A percentile compares a stretch with the other conserved stretches of the same genome.
Evolutionary conservation across 2,113 vertebrate genomes (phyloP).

Genomic region (Scatophagus argus): DNA sequence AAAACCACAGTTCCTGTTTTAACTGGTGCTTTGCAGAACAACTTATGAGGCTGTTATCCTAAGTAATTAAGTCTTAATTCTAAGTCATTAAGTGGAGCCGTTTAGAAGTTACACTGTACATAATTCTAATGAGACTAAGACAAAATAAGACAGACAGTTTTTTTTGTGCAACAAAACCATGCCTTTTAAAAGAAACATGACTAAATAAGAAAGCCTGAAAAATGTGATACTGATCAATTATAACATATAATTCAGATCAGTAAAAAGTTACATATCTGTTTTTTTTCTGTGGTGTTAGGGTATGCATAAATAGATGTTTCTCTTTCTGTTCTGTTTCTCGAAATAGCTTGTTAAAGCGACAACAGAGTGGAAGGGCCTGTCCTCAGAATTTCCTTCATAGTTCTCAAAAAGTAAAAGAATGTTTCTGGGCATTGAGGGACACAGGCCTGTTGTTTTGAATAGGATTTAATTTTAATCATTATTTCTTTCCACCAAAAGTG

Average conservation of each 20-base stretch:
- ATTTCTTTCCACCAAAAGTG: neutral
- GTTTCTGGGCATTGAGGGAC: neutral
- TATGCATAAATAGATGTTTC: neutral
- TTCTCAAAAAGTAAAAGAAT: neutral
- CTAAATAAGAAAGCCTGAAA: too few relatives aligned
- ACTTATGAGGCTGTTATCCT: neutral
- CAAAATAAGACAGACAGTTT: too few relatives aligned
- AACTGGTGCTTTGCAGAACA: neutral
- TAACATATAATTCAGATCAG: neutral
- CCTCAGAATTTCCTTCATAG: neutral
- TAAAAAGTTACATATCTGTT: too few relatives aligned
- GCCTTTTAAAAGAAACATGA: too few relatives aligned
- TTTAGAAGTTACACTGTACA: neutral
- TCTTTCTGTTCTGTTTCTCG: neutral
- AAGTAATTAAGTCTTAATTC: neutral
- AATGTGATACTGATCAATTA: neutral
- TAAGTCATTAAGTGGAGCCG: neutral
- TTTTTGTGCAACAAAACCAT: too few relatives aligned
- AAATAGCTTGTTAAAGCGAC: neutral
- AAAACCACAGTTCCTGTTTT: neutral
- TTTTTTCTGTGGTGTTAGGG: neutral
- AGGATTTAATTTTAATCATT: slow-evolving; percentile 5
- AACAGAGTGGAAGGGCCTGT: neutral
- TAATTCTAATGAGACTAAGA: neutral
- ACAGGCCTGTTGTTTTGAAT: neutral